Percentiles rank a stretch among this genome's conserved stretches.
phyloP scores from a whole-genome alignment of 2,113 vertebrate species.

The Dissostichus mawsoni region DNA sequence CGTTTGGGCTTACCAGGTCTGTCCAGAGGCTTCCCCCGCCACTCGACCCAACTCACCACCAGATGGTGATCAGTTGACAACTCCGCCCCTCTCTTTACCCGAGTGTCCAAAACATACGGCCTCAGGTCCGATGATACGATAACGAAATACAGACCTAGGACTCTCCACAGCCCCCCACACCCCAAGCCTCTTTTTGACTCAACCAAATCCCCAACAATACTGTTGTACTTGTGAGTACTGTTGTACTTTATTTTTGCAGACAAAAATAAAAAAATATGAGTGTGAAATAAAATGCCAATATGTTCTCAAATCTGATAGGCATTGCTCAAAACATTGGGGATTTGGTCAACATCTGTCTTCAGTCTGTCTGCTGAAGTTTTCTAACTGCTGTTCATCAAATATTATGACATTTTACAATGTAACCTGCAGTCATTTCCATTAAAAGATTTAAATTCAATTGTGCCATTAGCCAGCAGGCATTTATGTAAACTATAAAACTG shows the following conservation, averaged over 20 bases:
- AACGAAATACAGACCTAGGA: constrained; percentile 3
- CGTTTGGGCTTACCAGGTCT: no score
- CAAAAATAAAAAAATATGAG: not conserved
- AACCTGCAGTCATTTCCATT: not conserved
- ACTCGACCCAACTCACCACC: no score
- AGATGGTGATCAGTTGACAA: no score
- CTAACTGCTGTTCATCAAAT: not conserved
- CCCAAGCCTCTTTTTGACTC: constrained; percentile 22
- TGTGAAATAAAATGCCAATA: not conserved
- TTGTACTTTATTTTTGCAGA: not conserved
- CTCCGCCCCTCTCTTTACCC: no score
- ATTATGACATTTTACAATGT: not conserved
- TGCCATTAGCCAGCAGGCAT: no score
- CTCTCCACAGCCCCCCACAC: not conserved
- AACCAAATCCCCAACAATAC: constrained; percentile 15
- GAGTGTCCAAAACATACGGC: no score
- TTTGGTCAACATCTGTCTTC: not conserved
- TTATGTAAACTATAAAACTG: no score
- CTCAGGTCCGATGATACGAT: no score
- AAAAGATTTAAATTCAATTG: no score
- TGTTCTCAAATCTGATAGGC: not conserved
- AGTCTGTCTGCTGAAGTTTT: not conserved
- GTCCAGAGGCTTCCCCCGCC: no score
- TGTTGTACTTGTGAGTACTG: not conserved
- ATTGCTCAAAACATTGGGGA: not conserved